Percentiles rank a stretch among this genome's conserved stretches.
Evolutionary conservation across 2,888 invertebrate genomes (phyloP).

Genomic region (Malacosoma neustria): DNA sequence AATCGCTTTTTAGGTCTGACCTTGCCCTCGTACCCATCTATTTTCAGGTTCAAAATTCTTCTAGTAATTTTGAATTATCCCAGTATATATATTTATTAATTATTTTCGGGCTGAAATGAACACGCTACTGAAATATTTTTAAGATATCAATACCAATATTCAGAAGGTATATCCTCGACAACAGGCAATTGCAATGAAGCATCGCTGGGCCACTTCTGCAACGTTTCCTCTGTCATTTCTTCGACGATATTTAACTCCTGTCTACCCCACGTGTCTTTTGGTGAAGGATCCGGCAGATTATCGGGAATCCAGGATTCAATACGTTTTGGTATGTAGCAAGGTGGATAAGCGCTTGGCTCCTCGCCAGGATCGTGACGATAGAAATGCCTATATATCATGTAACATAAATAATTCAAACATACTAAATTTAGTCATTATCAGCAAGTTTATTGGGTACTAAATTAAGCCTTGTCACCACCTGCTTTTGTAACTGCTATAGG

Average conservation of each 20-base stretch:
- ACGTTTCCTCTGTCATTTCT: slow-evolving; percentile 24
- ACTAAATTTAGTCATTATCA: too few relatives aligned
- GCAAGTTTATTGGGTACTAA: too few relatives aligned
- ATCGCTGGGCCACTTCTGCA: slow-evolving; percentile 28
- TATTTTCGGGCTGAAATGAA: too few relatives aligned
- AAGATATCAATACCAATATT: slow-evolving; percentile 58
- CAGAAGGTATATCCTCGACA: slow-evolving; percentile 43
- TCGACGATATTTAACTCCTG: slow-evolving; percentile 38
- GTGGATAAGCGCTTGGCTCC: slow-evolving; percentile 48
- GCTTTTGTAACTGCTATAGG: too few relatives aligned
- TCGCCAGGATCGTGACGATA: slow-evolving; percentile 66
- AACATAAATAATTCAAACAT: too few relatives aligned
- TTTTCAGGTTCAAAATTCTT: too few relatives aligned
- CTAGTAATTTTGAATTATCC: too few relatives aligned
- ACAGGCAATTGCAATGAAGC: slow-evolving; percentile 37
- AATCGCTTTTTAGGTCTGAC: too few relatives aligned
- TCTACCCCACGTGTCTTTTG: slow-evolving; percentile 50
- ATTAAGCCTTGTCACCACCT: too few relatives aligned
- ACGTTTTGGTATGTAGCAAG: slow-evolving; percentile 51
- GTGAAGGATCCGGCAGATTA: slow-evolving; percentile 43
- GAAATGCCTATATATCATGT: slow-evolving; percentile 51
- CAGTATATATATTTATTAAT: background rate
- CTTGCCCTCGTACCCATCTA: too few relatives aligned
- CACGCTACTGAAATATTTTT: background rate
- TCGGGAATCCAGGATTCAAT: slow-evolving; percentile 55